A percentile compares a stretch with the other conserved stretches of the same genome.
Evolutionary conservation across 2,797 vertebrate genomes (phyloP).

Genomic region (Lagocephalus sceleratus): DNA sequence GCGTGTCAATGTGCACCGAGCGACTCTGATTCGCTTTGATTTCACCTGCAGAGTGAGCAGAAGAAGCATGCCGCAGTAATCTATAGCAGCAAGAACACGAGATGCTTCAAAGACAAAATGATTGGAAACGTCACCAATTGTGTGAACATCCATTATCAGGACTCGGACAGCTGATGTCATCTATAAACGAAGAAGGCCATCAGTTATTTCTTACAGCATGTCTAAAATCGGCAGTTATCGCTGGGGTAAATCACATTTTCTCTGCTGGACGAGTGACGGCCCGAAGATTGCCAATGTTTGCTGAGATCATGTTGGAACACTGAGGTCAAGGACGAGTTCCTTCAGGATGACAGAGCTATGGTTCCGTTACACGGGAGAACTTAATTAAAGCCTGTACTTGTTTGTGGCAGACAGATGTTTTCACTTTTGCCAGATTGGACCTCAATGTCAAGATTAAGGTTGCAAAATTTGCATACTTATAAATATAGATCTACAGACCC

Average conservation of each 20-base stretch:
- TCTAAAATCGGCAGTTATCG: constrained; percentile 1
- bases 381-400: constrained; percentile 20
- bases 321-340: background rate
- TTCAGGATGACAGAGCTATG: constrained; percentile 8
- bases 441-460: background rate
- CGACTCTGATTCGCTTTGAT: background rate
- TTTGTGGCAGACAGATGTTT: background rate
- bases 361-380: constrained; percentile 29
- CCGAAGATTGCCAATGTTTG: background rate
- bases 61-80: too few relatives aligned
- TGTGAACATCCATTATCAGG: too few relatives aligned
- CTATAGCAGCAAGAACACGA: too few relatives aligned
- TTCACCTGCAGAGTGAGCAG: background rate
- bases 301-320: too few relatives aligned
- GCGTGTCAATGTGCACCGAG: background rate
- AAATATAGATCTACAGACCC: too few relatives aligned
- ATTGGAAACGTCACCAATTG: too few relatives aligned
- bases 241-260: background rate
- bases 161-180: constrained; percentile 7
- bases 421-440: constrained; percentile 2
- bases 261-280: background rate
- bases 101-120: too few relatives aligned
- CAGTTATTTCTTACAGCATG: background rate
- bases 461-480: too few relatives aligned
- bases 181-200: background rate